phyloP scores from a whole-genome alignment of 2,797 vertebrate genomes.

The Acropternis orthonyx region DNA sequence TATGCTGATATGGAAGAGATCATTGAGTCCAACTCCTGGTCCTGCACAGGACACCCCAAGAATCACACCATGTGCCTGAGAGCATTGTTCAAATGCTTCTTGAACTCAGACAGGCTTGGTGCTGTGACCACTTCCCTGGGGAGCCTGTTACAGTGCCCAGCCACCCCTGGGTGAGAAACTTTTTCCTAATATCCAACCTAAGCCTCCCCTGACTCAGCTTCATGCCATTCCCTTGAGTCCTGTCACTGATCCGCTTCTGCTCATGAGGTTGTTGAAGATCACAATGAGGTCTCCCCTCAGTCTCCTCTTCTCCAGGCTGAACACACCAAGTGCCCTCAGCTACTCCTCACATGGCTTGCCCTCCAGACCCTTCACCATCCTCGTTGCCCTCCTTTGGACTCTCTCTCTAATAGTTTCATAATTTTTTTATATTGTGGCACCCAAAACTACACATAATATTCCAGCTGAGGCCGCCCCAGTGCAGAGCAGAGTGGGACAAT shows the following conservation, averaged over 20 bases:
- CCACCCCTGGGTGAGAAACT: background rate
- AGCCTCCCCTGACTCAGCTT: background rate
- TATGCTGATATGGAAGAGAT: background rate
- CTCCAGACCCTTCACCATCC: background rate
- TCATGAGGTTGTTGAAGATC: background rate
- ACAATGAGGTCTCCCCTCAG: background rate
- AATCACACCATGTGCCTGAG: background rate
- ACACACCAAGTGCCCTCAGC: background rate
- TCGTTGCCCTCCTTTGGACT: background rate
- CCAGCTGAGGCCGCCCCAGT: accelerated
- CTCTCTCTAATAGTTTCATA: accelerated
- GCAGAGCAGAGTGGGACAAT: background rate
- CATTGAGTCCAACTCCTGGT: background rate
- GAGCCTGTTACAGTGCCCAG: background rate
- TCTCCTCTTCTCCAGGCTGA: background rate
- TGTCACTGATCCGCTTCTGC: background rate
- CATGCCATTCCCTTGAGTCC: background rate
- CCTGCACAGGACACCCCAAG: background rate
- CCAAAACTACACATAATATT: background rate
- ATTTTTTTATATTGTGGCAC: background rate
- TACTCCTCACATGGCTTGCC: accelerated
- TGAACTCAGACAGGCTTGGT: background rate
- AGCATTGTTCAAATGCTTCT: background rate
- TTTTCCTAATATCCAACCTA: background rate
- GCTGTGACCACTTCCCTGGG: background rate